Conservation (phyloP, 2,797 vertebrate genomes). For the Sphenodon punctatus region DNA sequence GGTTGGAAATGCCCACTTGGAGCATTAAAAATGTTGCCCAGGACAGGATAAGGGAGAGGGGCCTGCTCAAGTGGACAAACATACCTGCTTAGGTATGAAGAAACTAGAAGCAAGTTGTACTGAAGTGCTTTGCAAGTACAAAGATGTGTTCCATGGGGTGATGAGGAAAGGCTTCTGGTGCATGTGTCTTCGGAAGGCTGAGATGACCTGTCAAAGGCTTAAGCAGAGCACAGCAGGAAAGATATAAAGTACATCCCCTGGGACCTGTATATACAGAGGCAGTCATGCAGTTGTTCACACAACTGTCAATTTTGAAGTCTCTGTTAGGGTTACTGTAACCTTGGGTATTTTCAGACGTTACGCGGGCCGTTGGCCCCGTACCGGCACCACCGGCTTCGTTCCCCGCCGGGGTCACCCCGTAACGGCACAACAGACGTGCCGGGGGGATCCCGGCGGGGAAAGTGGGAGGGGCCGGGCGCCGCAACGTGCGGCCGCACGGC, state of each 20-base stretch:
- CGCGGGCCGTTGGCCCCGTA: too few relatives aligned
- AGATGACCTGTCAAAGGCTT: neutral
- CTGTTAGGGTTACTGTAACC: neutral
- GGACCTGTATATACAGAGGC: neutral
- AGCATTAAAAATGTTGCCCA: neutral
- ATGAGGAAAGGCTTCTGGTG: neutral
- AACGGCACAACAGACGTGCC: too few relatives aligned
- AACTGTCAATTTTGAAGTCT: neutral
- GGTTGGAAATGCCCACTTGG: accelerated
- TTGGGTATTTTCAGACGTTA: too few relatives aligned
- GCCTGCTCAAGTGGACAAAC: too few relatives aligned
- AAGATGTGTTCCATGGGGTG: neutral
- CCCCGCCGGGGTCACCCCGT: too few relatives aligned
- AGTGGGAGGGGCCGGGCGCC: too few relatives aligned
- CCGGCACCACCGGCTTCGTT: too few relatives aligned
- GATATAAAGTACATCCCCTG: neutral
- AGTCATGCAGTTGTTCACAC: neutral
- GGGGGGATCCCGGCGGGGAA: too few relatives aligned
- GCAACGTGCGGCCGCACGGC: too few relatives aligned
- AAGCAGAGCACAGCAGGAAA: neutral
- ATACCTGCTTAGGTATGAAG: too few relatives aligned
- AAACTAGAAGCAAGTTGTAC: neutral
- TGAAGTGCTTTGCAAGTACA: neutral
- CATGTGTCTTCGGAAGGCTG: neutral
- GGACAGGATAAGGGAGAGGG: accelerated